Evolutionary conservation across 2,797 vertebrate species (phyloP).

Genomic region (Helarctos malayanus): DNA sequence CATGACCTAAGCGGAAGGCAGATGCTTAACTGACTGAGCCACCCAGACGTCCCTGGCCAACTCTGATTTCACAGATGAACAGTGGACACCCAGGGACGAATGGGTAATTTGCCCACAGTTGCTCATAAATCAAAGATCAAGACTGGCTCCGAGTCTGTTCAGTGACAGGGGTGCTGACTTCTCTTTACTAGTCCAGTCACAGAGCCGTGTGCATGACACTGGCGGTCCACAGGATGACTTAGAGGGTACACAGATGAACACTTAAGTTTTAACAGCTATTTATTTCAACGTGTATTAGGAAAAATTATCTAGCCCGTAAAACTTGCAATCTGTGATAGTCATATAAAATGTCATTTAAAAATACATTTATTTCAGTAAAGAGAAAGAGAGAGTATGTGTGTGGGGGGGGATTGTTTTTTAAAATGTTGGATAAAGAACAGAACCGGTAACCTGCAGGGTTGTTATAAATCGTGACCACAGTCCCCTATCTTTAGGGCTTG

Average conservation of each 20-base stretch:
- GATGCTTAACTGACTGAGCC: not conserved
- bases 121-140: not conserved
- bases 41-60: not conserved
- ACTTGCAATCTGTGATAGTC: not conserved
- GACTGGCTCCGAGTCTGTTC: not conserved
- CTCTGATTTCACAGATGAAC: not conserved
- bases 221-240: not conserved
- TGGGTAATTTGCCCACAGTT: not conserved
- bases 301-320: not conserved
- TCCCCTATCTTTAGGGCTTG: not conserved
- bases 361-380: not conserved
- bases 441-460: not conserved
- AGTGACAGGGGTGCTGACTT: not conserved
- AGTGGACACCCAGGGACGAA: not conserved
- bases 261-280: not conserved
- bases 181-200: not conserved
- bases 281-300: not conserved
- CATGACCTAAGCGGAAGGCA: not conserved
- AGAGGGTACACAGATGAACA: no score
- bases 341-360: not conserved
- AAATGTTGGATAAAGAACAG: not conserved
- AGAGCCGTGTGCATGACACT: accelerated
- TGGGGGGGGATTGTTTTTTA: not conserved
- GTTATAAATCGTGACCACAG: not conserved
- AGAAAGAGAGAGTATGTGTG: not conserved